These are phyloP conservation scores for Mantis religiosa DNA, from an alignment of 2,888 invertebrate species.

Conservation along the genomic window DNA sequence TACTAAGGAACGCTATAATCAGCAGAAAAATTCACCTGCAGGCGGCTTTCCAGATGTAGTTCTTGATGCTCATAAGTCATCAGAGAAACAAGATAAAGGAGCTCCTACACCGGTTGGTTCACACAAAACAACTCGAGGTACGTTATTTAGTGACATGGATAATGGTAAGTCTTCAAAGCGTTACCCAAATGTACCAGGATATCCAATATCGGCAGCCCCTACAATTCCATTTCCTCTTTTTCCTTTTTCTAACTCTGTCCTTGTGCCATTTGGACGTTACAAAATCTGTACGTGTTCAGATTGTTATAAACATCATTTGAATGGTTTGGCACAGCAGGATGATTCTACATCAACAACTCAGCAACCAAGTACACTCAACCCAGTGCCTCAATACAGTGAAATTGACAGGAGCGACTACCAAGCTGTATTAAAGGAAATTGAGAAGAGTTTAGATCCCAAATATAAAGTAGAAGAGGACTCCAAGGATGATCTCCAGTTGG, in stretches of 20 bases:
- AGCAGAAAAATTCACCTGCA: neutral
- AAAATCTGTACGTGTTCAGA: neutral
- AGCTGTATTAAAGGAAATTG: neutral
- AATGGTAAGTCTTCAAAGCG: neutral
- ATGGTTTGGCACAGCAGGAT: neutral
- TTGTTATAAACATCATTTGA: neutral
- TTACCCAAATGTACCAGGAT: neutral
- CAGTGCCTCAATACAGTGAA: neutral
- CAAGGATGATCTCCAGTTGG: neutral
- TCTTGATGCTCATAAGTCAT: neutral
- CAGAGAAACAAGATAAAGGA: neutral
- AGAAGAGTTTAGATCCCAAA: neutral
- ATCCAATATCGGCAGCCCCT: neutral
- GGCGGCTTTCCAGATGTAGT: neutral
- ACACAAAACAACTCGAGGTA: slow-evolving; percentile 12
- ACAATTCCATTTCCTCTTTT: neutral
- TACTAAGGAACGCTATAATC: neutral
- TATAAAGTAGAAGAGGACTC: neutral
- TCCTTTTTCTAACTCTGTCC: neutral
- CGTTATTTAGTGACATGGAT: slow-evolving; percentile 16
- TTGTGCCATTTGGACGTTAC: neutral
- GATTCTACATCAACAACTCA: neutral
- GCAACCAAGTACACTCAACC: neutral
- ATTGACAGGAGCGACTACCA: neutral
- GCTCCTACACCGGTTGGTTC: neutral